These are phyloP conservation scores for Caenorhabditis inopinata DNA, from an alignment of 1,140 invertebrate genomes.

Conservation along the genomic window DNA sequence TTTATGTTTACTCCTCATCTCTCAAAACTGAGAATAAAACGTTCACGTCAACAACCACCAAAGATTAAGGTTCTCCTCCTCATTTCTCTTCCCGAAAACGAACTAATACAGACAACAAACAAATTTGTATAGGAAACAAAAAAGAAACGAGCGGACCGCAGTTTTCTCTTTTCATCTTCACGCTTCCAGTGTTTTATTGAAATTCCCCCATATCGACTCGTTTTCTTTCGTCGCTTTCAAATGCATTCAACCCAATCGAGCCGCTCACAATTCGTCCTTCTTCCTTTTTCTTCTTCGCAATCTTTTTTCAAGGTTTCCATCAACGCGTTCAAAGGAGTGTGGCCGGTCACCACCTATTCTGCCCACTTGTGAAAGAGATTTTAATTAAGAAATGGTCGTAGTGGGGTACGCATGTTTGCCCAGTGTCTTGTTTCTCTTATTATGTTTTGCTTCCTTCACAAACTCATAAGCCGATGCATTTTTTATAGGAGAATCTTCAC, in stretches of 20 bases:
- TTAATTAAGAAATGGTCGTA: constrained; percentile 17
- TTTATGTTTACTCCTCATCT: no score
- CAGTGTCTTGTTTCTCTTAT: not conserved
- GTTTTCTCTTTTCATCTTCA: no score
- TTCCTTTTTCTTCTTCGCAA: not conserved
- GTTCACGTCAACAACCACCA: no score
- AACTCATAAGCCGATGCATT: no score
- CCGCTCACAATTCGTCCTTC: constrained; percentile 10
- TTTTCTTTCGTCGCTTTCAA: not conserved
- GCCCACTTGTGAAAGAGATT: not conserved
- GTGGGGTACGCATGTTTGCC: constrained; percentile 14
- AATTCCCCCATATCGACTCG: not conserved
- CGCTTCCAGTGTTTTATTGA: not conserved
- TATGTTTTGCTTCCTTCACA: no score
- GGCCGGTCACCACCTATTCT: constrained; percentile 2
- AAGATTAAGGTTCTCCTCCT: not conserved
- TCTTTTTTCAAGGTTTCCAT: constrained; percentile 14
- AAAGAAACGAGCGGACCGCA: not conserved
- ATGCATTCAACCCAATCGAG: constrained; percentile 21
- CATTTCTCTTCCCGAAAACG: not conserved
- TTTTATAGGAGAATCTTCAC: no score
- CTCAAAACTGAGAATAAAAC: no score
- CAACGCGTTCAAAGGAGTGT: not conserved
- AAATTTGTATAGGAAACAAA: not conserved
- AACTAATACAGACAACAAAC: constrained; percentile 10